Conservation (phyloP, 1,140 invertebrate genomes). For the Monochamus saltuarius region DNA sequence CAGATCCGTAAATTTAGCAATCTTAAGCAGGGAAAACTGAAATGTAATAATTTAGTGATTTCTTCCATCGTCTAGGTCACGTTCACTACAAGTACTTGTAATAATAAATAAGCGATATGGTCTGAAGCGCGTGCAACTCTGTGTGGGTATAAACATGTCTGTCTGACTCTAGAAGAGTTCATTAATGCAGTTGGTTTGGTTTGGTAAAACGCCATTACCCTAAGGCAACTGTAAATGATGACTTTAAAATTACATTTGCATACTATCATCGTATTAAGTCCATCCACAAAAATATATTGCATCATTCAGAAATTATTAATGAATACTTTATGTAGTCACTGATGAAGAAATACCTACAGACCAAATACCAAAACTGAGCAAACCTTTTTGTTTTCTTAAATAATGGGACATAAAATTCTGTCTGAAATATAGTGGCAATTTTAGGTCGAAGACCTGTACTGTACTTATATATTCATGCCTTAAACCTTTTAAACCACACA, state of each 20-base stretch:
- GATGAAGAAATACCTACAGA: no score
- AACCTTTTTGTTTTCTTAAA: no score
- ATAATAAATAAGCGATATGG: slow-evolving; percentile 52
- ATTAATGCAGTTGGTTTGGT: slow-evolving; percentile 50
- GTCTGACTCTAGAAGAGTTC: slow-evolving; percentile 50
- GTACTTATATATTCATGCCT: no score
- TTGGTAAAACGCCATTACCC: slow-evolving; percentile 48
- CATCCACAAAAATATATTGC: slow-evolving; percentile 17
- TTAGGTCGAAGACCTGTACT: no score
- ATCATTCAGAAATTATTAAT: no score
- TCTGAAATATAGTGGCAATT: no score
- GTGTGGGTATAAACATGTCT: slow-evolving; percentile 48
- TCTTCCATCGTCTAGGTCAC: slow-evolving; percentile 50
- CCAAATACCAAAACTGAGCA: no score
- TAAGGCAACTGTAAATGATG: slow-evolving; percentile 47
- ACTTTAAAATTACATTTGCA: slow-evolving; percentile 51
- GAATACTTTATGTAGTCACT: no score
- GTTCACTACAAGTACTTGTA: slow-evolving; percentile 47
- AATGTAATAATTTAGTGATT: slow-evolving; percentile 48
- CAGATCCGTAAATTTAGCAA: slow-evolving; percentile 30
- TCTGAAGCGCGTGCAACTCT: slow-evolving; percentile 49
- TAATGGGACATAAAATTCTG: no score
- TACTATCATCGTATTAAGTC: slow-evolving; percentile 40
- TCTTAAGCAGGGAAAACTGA: slow-evolving; percentile 29
- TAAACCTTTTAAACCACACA: no score